A percentile compares a stretch with the other conserved stretches of the same genome.
Conservation (phyloP, 2,113 vertebrate species). For the Hiodon alosoides region DNA sequence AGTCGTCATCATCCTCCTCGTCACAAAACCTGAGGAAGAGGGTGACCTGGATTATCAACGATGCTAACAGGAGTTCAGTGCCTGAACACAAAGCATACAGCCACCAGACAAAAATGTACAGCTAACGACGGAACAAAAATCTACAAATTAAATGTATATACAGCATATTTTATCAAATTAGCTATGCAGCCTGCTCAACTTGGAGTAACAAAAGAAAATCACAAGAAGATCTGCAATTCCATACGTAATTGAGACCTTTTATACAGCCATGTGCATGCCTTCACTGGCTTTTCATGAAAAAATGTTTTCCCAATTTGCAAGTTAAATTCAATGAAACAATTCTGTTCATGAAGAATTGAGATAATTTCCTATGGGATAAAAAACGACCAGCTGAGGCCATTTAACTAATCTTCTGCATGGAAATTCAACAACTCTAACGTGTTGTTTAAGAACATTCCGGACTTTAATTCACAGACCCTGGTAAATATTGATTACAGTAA, state of each 20-base stretch:
- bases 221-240: no score
- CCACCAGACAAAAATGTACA: not conserved
- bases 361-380: no score
- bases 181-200: not conserved
- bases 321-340: not conserved
- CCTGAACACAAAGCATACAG: not conserved
- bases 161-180: not conserved
- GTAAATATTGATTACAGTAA: not conserved
- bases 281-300: no score
- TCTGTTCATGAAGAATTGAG: not conserved
- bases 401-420: no score
- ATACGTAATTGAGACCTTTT: no score
- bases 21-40: constrained; percentile 52
- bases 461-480: not conserved
- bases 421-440: not conserved
- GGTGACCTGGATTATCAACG: not conserved
- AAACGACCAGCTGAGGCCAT: no score
- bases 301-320: not conserved
- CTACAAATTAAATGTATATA: not conserved
- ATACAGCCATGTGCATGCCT: no score
- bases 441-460: not conserved
- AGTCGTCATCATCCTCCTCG: constrained; percentile 72
- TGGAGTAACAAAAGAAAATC: no score
- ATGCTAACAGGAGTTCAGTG: not conserved
- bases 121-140: no score